These are phyloP conservation scores for Drosophila parvula DNA, from an alignment of 1,140 invertebrate genomes.

Conservation along the genomic window DNA sequence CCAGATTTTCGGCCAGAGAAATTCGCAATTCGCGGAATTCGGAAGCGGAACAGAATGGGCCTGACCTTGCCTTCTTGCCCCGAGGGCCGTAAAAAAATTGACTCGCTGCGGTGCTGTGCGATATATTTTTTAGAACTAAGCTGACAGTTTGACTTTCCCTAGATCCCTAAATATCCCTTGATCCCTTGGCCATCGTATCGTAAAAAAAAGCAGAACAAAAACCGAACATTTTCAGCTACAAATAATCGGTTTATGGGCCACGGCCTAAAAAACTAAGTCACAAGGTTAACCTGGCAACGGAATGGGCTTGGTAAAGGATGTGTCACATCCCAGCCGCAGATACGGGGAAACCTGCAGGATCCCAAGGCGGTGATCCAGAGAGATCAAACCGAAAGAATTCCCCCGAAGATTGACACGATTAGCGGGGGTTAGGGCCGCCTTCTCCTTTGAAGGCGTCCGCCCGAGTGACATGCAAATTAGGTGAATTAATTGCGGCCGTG, in stretches of 20 bases:
- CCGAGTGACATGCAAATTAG: slow-evolving; percentile 69
- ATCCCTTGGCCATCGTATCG: slow-evolving; percentile 31
- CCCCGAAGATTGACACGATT: slow-evolving; percentile 48
- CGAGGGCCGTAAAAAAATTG: slow-evolving; percentile 66
- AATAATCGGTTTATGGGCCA: slow-evolving; percentile 72
- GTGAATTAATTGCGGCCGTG: slow-evolving; percentile 55
- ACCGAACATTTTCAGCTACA: slow-evolving; percentile 16
- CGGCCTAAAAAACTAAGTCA: slow-evolving; percentile 59
- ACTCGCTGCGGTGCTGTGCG: slow-evolving; percentile 74
- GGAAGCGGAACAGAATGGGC: slow-evolving; percentile 58
- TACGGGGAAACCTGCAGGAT: slow-evolving; percentile 64
- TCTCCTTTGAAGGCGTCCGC: slow-evolving; percentile 38
- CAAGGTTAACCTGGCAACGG: slow-evolving; percentile 23
- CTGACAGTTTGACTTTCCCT: slow-evolving; percentile 41
- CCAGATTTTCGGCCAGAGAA: slow-evolving; percentile 48
- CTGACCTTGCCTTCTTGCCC: slow-evolving; percentile 55
- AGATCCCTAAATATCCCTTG: slow-evolving; percentile 9
- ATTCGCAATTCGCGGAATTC: slow-evolving; percentile 68
- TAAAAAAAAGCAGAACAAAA: slow-evolving; percentile 64
- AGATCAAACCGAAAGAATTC: slow-evolving; percentile 53
- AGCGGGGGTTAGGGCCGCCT: slow-evolving; percentile 8
- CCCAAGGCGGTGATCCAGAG: neutral
- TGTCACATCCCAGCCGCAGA: neutral
- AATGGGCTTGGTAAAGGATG: slow-evolving; percentile 14
- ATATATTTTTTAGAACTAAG: slow-evolving; percentile 65